phyloP scores from a whole-genome alignment of 2,113 vertebrate species.

The Orientallactaga bullata region DNA sequence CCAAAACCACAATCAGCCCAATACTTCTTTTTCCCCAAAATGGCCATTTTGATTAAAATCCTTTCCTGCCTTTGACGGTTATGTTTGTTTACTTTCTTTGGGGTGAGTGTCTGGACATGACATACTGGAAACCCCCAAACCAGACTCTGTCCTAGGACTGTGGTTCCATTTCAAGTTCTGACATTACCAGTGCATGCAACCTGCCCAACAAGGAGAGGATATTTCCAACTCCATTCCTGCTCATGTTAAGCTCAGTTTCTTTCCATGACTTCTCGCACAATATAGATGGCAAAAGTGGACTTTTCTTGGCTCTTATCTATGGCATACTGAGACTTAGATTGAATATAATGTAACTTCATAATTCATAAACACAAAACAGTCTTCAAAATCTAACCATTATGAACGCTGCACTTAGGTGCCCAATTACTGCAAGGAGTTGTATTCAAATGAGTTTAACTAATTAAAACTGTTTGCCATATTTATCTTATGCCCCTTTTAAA shows the following conservation, averaged over 20 bases:
- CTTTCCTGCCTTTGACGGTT: background rate
- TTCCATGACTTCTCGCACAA: background rate
- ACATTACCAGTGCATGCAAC: too few species aligned
- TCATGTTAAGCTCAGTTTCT: background rate
- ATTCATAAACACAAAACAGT: background rate
- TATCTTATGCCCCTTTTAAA: background rate
- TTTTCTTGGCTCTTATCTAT: background rate
- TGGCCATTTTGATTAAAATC: background rate
- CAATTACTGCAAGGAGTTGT: background rate
- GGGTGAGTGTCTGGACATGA: background rate
- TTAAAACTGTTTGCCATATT: background rate
- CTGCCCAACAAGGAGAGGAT: background rate
- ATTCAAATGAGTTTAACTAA: background rate
- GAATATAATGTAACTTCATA: background rate
- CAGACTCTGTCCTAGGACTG: background rate
- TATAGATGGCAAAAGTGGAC: background rate
- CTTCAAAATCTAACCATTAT: background rate
- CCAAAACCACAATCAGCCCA: background rate
- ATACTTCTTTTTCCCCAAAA: background rate
- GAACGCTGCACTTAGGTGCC: background rate
- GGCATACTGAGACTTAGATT: background rate
- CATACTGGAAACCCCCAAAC: background rate
- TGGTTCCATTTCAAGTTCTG: too few species aligned
- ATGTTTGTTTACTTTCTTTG: background rate
- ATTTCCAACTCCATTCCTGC: background rate